A percentile compares a stretch with the other conserved stretches of the same genome.
These are phyloP conservation scores for Ecliptopera silaceata DNA, from an alignment of 2,888 invertebrate species.

Conservation along the genomic window DNA sequence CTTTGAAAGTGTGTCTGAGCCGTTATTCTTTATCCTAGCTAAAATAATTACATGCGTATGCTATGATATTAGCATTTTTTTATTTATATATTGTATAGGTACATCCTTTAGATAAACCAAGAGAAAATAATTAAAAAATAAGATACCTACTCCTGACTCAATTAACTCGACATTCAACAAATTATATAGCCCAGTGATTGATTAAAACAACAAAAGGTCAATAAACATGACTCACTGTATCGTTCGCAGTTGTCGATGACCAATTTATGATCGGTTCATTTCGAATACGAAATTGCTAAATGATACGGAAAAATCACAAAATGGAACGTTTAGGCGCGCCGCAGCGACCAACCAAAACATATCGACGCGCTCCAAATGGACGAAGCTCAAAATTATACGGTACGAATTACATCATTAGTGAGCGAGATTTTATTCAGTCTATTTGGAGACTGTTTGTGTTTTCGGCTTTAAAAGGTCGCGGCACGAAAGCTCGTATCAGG, in stretches of 20 bases:
- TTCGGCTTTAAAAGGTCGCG: constrained; percentile 35
- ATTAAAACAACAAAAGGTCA: constrained; percentile 69
- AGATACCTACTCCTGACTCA: no score
- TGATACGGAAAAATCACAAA: constrained; percentile 46
- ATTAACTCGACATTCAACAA: constrained; percentile 28
- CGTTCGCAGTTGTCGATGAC: constrained; percentile 49
- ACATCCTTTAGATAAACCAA: no score
- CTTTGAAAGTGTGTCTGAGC: no score
- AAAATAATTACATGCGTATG: no score
- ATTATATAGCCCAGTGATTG: constrained; percentile 56
- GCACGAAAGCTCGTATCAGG: constrained; percentile 32
- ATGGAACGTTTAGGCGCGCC: constrained; percentile 41
- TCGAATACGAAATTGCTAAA: constrained; percentile 46
- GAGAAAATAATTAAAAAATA: no score
- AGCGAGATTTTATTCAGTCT: constrained; percentile 49
- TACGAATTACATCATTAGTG: constrained; percentile 72
- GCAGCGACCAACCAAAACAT: constrained; percentile 36
- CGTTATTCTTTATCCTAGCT: no score
- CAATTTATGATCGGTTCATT: constrained; percentile 52
- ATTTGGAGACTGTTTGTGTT: constrained; percentile 42
- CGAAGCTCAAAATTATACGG: constrained; percentile 67
- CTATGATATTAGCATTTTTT: no score
- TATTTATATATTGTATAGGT: no score
- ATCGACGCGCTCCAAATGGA: constrained; percentile 20
- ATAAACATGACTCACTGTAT: constrained; percentile 60